Evolutionary conservation across 2,888 invertebrate species (phyloP), one percentile per base, ranked within the genome.

Genomic region (Trichogramma evanescens): DNA sequence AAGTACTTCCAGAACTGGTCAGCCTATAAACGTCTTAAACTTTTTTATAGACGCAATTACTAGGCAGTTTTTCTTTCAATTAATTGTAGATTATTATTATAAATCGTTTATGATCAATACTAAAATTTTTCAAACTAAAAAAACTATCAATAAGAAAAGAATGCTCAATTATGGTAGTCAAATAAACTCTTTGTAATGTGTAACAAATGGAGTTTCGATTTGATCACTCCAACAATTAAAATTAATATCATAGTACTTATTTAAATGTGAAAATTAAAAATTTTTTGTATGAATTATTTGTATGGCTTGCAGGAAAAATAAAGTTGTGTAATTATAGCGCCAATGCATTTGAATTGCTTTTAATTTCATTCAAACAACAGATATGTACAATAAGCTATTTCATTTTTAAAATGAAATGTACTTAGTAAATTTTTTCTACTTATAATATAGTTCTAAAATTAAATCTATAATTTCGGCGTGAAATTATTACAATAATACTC

Each of bases 251-350:
- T 26, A 26, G 26, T 26, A 26, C 26, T 26, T 26, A 26, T 26
- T n/a, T n/a, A 45, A n/a, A 45, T 60, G 62, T 67, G 63, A 67
- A 65, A 64, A 61, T 58, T 65, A 70, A 63, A 55, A 75, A 76
- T 75, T 77, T 75, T 76, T 69, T 74, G 74, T 74, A 71, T 72
- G 71, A 74, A 73, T 71, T 69, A 70, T 73, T 73, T 56, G 71
- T 69, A 68, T 71, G 73, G 75, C 76, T 77, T 70, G 70, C 72
- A 72, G 66, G 73, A 58, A 71, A 70, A 76, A 75, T 72, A 73
- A 72, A 74, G 69, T 75, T 75, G 74, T 75, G 71, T 74, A 72
- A 72, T 42, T 59, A 57, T 50, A 63, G 58, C 55, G 54, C 56
- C 59, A 61, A 61, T 61, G 56, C 49, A 61, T 59, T 63, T 13